Evolutionary conservation across 2,113 vertebrate genomes (phyloP).

Genomic region (Hippocampus comes): DNA sequence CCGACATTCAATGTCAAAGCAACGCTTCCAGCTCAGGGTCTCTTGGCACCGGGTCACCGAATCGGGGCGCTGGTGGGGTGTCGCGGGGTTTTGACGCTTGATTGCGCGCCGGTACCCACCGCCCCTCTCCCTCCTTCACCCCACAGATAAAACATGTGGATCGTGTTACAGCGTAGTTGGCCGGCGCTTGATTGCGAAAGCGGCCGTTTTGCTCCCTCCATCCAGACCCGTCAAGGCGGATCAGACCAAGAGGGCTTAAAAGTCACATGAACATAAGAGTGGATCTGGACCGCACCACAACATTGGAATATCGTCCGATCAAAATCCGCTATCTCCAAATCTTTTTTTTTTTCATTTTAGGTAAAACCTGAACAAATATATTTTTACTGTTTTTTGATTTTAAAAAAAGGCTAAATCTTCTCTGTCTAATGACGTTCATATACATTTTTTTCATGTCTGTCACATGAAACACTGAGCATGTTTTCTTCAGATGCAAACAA

Average conservation of each 20-base stretch:
- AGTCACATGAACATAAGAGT: slow-evolving; percentile 62
- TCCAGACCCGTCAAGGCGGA: slow-evolving; percentile 68
- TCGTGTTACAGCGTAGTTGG: slow-evolving; percentile 65
- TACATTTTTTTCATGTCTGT: too few relatives aligned
- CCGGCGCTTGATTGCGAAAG: slow-evolving; percentile 71
- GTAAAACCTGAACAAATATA: background rate
- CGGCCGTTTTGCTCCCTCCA: slow-evolving; percentile 56
- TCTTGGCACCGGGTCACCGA: slow-evolving; percentile 58
- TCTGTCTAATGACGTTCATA: too few relatives aligned
- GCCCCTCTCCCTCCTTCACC: slow-evolving; percentile 3
- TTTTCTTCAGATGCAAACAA: too few relatives aligned
- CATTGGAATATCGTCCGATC: background rate
- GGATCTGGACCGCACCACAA: slow-evolving; percentile 61
- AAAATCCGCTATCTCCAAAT: background rate
- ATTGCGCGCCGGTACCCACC: slow-evolving; percentile 55
- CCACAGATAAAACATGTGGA: slow-evolving; percentile 71
- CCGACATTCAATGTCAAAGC: slow-evolving; percentile 63
- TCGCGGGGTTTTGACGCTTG: slow-evolving; percentile 65
- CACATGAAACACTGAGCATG: too few relatives aligned
- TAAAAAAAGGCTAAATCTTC: background rate
- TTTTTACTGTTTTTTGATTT: background rate
- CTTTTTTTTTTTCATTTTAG: background rate
- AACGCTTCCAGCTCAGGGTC: slow-evolving; percentile 41
- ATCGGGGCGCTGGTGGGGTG: slow-evolving; percentile 13
- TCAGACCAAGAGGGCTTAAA: slow-evolving; percentile 65